Percentiles rank a stretch among this genome's conserved stretches.
These are phyloP conservation scores for Heteropelma amictum DNA, from an alignment of 2,888 invertebrate species.

Conservation along the genomic window DNA sequence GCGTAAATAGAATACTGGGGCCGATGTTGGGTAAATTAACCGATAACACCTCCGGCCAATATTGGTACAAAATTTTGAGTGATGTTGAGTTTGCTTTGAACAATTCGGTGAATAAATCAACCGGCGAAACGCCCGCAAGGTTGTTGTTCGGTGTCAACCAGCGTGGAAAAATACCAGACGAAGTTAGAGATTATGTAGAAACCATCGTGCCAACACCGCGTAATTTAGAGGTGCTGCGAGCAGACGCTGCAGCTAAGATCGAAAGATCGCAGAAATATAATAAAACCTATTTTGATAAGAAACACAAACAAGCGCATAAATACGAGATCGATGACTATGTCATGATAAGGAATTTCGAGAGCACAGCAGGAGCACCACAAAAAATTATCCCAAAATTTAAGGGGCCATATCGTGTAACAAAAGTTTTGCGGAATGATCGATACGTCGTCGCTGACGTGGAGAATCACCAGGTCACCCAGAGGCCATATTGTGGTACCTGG, in stretches of 20 bases:
- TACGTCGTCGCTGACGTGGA: slow-evolving; percentile 56
- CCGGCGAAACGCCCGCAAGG: slow-evolving; percentile 62
- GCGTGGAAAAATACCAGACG: slow-evolving; percentile 57
- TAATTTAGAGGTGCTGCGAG: slow-evolving; percentile 49
- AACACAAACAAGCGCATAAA: slow-evolving; percentile 56
- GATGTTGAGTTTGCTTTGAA: slow-evolving; percentile 58
- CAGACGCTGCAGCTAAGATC: slow-evolving; percentile 46
- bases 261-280: slow-evolving; percentile 59
- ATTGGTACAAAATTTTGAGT: slow-evolving; percentile 51
- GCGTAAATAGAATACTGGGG: slow-evolving; percentile 51
- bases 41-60: slow-evolving; percentile 23
- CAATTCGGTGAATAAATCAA: slow-evolving; percentile 61
- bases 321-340: slow-evolving; percentile 55
- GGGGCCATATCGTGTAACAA: slow-evolving; percentile 55
- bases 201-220: background rate
- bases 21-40: slow-evolving; percentile 52
- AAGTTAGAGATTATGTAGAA: slow-evolving; percentile 27
- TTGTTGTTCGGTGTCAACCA: slow-evolving; percentile 65
- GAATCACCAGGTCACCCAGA: slow-evolving; percentile 47
- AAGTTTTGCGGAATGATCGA: slow-evolving; percentile 55
- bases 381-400: slow-evolving; percentile 58
- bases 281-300: slow-evolving; percentile 61
- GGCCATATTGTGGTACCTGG: slow-evolving; percentile 53
- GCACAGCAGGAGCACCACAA: slow-evolving; percentile 48
- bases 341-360: slow-evolving; percentile 56